phyloP scores from a whole-genome alignment of 2,797 vertebrate species.

The Astyanax mexicanus region DNA sequence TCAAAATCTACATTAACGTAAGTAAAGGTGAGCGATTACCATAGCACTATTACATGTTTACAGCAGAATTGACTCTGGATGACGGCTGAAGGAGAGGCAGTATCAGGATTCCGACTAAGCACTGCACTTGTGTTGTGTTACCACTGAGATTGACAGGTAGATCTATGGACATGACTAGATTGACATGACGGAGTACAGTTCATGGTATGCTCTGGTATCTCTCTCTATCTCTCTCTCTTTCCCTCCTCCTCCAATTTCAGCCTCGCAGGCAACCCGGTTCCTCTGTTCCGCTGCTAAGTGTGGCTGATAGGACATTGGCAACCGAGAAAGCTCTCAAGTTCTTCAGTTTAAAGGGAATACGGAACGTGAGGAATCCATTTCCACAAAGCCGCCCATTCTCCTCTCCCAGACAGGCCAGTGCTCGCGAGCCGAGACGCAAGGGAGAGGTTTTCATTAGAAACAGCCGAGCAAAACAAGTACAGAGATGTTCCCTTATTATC shows the following conservation, averaged over 20 bases:
- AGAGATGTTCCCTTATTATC: conserved; percentile 33
- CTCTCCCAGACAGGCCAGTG: conserved; percentile 23
- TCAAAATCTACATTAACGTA: neutral
- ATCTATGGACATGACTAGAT: neutral
- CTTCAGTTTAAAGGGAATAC: conserved; percentile 39
- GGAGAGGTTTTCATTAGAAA: conserved; percentile 32
- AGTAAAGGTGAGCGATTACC: neutral
- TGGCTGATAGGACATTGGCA: conserved; percentile 30
- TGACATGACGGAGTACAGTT: neutral
- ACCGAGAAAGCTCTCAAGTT: conserved; percentile 20
- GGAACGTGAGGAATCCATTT: conserved; percentile 43
- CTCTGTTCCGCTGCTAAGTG: conserved; percentile 18
- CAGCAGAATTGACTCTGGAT: neutral
- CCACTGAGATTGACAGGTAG: conserved; percentile 18
- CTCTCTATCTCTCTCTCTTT: neutral
- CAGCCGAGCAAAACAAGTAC: conserved; percentile 31
- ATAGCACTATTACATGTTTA: neutral
- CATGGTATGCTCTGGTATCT: neutral
- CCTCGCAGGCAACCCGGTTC: conserved; percentile 24
- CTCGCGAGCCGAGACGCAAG: conserved; percentile 4
- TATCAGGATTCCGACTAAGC: neutral
- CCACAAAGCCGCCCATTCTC: conserved; percentile 41
- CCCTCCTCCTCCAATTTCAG: conserved; percentile 6
- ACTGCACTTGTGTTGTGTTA: conserved; percentile 9
- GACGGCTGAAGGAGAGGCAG: neutral